Percentiles rank a stretch among this genome's conserved stretches.
Evolutionary conservation across 92 coral and sea anemone species (phyloP).

Genomic region (Chrysogorgia sp.): DNA sequence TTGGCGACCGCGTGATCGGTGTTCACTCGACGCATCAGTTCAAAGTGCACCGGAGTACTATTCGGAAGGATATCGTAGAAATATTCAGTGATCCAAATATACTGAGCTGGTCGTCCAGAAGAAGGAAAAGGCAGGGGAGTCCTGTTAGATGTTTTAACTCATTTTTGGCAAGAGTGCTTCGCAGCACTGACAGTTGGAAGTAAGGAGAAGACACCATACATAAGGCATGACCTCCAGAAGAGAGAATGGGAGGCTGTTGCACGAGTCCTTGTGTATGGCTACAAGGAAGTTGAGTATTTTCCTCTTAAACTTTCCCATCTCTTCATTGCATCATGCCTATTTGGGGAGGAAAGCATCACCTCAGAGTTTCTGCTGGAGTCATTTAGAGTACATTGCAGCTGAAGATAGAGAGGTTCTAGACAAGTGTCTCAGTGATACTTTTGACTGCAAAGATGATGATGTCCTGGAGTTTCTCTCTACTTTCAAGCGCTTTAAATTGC

Average conservation of each 20-base stretch:
- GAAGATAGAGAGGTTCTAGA: slow-evolving; percentile 63
- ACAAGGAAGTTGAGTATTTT: slow-evolving; percentile 32
- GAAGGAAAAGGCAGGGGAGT: slow-evolving; percentile 48
- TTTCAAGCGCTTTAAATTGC: slow-evolving; percentile 52
- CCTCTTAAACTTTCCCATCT: slow-evolving; percentile 44
- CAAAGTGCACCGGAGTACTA: slow-evolving; percentile 43
- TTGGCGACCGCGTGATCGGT: too few relatives aligned
- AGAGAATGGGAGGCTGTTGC: slow-evolving; percentile 53
- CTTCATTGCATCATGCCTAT: slow-evolving; percentile 49
- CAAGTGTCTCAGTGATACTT: slow-evolving; percentile 40
- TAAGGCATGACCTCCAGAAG: slow-evolving; percentile 57
- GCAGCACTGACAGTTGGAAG: slow-evolving; percentile 41
- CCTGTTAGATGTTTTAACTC: slow-evolving; percentile 43
- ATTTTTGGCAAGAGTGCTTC: slow-evolving; percentile 53
- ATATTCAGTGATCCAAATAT: slow-evolving; percentile 44
- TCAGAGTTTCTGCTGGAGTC: slow-evolving; percentile 55
- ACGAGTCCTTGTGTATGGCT: slow-evolving; percentile 44
- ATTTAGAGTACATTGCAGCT: slow-evolving; percentile 60
- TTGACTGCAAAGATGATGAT: slow-evolving; percentile 55
- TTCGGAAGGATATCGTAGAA: slow-evolving; percentile 46
- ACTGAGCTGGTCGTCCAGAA: slow-evolving; percentile 21
- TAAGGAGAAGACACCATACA: slow-evolving; percentile 49
- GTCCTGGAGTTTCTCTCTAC: slow-evolving; percentile 52
- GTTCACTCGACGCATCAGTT: too few relatives aligned
- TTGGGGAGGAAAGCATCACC: slow-evolving; percentile 59